Conservation (phyloP, 2,888 invertebrate genomes). For the Ectemnius cavifrons region DNA sequence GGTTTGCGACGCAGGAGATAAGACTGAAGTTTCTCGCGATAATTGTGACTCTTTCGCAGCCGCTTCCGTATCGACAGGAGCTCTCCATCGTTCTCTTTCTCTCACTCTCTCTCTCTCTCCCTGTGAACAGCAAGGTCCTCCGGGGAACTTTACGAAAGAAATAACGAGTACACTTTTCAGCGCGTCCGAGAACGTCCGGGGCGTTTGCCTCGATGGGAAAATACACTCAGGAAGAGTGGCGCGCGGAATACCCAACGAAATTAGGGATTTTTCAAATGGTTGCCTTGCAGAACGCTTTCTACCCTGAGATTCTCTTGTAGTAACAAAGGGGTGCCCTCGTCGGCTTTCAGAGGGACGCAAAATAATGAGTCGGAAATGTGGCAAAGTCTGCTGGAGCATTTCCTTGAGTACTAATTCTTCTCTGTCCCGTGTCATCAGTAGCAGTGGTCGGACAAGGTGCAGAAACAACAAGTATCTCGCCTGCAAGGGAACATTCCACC, state of each 20-base stretch:
- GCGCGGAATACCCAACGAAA: too few species aligned
- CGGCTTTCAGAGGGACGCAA: too few species aligned
- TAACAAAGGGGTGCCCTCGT: too few species aligned
- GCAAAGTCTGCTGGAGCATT: not conserved
- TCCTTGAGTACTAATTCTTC: not conserved
- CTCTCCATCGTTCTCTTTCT: not conserved
- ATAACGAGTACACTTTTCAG: constrained; percentile 1
- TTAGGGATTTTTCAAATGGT: too few species aligned
- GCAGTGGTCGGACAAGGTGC: not conserved
- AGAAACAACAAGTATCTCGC: not conserved
- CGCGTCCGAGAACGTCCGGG: not conserved
- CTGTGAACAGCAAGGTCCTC: not conserved
- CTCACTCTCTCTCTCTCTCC: too few species aligned
- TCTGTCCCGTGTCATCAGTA: not conserved
- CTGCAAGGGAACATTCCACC: constrained; percentile 29
- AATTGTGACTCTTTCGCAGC: constrained; percentile 45
- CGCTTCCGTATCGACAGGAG: constrained; percentile 30
- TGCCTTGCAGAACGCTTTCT: too few species aligned
- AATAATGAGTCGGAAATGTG: not conserved
- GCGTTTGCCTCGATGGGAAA: too few species aligned
- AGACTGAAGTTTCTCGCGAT: constrained; percentile 43
- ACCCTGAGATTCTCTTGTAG: too few species aligned
- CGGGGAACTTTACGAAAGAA: not conserved
- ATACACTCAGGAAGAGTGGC: too few species aligned
- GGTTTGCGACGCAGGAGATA: constrained; percentile 38